A percentile compares a stretch with the other conserved stretches of the same genome.
phyloP scores from a whole-genome alignment of 2,113 vertebrate genomes.

The Boleophthalmus pectinirostris region DNA sequence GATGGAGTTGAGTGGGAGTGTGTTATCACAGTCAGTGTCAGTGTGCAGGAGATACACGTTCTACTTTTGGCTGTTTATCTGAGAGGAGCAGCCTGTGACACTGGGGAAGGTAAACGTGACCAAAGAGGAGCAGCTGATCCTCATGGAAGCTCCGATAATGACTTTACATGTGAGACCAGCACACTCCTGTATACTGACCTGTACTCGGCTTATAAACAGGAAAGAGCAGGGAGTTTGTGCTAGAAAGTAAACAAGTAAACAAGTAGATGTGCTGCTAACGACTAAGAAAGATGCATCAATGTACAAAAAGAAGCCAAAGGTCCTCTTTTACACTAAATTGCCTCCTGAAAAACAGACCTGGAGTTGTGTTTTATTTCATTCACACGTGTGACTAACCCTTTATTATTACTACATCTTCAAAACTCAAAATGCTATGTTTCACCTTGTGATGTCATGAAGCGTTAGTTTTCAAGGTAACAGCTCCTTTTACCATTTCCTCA shows the following conservation, averaged over 20 bases:
- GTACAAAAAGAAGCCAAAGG: too few relatives aligned
- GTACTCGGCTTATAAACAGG: neutral
- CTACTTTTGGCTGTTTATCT: conserved; percentile 6
- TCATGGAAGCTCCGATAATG: neutral
- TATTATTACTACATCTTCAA: too few relatives aligned
- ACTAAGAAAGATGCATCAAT: too few relatives aligned
- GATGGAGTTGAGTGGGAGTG: neutral
- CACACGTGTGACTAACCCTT: too few relatives aligned
- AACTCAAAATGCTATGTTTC: too few relatives aligned
- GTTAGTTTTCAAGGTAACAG: too few relatives aligned
- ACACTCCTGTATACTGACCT: neutral
- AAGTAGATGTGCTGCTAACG: neutral
- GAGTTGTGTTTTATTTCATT: too few relatives aligned
- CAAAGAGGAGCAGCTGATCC: neutral
- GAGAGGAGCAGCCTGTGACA: neutral
- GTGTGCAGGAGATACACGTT: neutral
- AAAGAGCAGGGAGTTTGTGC: neutral
- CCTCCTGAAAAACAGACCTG: too few relatives aligned
- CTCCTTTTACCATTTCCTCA: too few relatives aligned
- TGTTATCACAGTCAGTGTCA: neutral
- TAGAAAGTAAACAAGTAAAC: too few relatives aligned
- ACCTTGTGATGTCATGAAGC: too few relatives aligned
- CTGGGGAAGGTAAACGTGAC: neutral
- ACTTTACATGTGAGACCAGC: neutral
- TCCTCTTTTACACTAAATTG: too few relatives aligned